These are phyloP conservation scores for Phylloscopus trochilus DNA, from an alignment of 2,113 vertebrate species.

Conservation along the genomic window DNA sequence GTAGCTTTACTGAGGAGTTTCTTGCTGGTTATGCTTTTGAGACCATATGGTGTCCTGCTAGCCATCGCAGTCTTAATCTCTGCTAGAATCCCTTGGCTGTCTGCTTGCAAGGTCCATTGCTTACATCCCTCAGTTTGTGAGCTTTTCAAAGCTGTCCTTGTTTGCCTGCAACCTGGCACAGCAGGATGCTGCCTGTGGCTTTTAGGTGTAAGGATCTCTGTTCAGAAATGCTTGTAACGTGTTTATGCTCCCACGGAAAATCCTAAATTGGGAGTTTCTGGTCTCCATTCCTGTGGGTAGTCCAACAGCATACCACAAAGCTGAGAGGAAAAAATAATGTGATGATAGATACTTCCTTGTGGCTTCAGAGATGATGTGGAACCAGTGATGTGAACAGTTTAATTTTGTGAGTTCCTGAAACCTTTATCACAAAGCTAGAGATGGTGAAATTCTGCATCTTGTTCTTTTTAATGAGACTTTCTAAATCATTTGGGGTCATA, in stretches of 20 bases:
- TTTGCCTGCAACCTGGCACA: not conserved
- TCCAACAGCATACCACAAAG: not conserved
- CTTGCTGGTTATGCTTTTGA: not conserved
- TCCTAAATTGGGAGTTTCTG: not conserved
- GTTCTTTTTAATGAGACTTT: slow-evolving; percentile 21
- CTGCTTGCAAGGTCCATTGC: not conserved
- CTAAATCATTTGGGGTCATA: not conserved
- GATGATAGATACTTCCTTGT: slow-evolving; percentile 44
- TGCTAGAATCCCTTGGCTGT: not conserved
- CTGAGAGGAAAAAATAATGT: not conserved
- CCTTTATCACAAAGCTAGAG: not conserved
- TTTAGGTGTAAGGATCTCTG: not conserved
- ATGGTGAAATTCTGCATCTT: slow-evolving; percentile 39
- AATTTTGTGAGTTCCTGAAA: slow-evolving; percentile 7
- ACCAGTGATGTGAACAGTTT: not conserved
- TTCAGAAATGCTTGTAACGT: not conserved
- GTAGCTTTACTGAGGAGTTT: not conserved
- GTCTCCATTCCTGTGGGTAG: not conserved
- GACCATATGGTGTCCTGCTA: not conserved
- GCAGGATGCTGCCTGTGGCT: not conserved
- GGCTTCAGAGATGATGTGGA: not conserved
- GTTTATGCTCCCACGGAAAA: not conserved
- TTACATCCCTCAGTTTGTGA: not conserved
- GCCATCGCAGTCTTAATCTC: not conserved
- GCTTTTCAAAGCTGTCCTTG: not conserved